Base-by-base conservation (phyloP, 2,113 vertebrate genomes). In the Mungos mungo region DNA sequence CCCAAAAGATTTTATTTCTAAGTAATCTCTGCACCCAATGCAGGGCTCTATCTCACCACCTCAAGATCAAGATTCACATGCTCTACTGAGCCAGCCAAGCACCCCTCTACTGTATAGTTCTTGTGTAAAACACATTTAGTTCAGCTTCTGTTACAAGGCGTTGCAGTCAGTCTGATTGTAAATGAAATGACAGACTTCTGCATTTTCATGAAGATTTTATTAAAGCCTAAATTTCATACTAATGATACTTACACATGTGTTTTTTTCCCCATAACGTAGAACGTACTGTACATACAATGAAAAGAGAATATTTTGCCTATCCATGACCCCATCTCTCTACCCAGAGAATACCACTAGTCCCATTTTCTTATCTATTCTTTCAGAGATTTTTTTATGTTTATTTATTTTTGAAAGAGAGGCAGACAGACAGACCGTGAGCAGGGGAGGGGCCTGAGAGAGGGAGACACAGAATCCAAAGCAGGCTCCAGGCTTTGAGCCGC, bases 221-320 rank as follows among this genome's bases (percentile, higher is more conserved):
- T 85, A 82, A 80, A 89, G 66, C 71, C 35, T 92, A 90, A 68
- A 90, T 85, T 97, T 85, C 50, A 95, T 33, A 76, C 25, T 63
- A 35, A 35, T 85, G 50, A 94, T 45, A 72, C 29, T 23, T 93
- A 60, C 27, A 63, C n/a, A 63, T 72, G 60, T 3, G 15, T 86
- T 92, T 83, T 60, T 50, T 7, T 45, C 45, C 45, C 38, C 33
- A 27, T 38, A 35, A 13, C 13, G 23, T 65, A 5, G 47, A 82
- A 71, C 71, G 11, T 72, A 72, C 33, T 84, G 15, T 66, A 60
- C 79, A n/a, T 35, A 72, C 8, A 81, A 50, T 85, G n/a, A 83
- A 92, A 89, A 92, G 54, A 52, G 79, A 66, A 79, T 71, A 41
- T 79, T 92, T 88, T 92, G 16, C 23, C 25, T 89, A 80, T 19